Base-by-base conservation (phyloP, 1,140 invertebrate genomes). In the Centruroides vittatus region DNA sequence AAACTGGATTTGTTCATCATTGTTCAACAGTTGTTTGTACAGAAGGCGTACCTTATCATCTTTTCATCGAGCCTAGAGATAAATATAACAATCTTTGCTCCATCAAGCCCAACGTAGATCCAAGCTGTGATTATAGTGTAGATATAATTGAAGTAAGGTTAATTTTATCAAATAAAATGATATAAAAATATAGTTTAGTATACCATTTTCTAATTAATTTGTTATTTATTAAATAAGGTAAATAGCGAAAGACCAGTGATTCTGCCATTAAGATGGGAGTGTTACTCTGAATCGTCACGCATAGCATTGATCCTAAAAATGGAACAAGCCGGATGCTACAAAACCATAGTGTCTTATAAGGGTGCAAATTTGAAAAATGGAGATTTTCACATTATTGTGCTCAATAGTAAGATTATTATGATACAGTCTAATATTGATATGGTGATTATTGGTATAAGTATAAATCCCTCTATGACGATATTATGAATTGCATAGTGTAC, bases 321-420 rank as follows among this genome's bases (percentile, higher is more conserved):
- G 69, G 75, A 81, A 5, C 78, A 78, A 66, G 82, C 83, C 60
- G 88, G 86, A 35, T 87, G 88, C 70, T 89, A 85, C 73, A 82
- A 85, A 67, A 88, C 88, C n/a, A 82, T 82, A 57, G 84, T 94
- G 34, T 84, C 81, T 65, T 89, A 90, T 71, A 79, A 82, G 53
- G 83, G 84, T 52, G 78, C 83, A 60, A 82, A 86, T 67, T 74
- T 95, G 65, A 86, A 87, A 67, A 93, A 93, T 74, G 92, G 90
- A 12, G 86, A 91, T 71, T 94, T 94, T 71, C 88, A 93, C 73
- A 90, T 93, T 69, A 88, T 95, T 67, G 89, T 92, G 35, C 79
- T 95, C 52, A 89, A 84, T 68, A 83, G 88, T 90, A 76, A 79
- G 84, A 77, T 54, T 10, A 35, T 35, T 10, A 51, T 61, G 36